phyloP scores from a whole-genome alignment of 2,888 invertebrate species.

The Drosophila paramelanica region DNA sequence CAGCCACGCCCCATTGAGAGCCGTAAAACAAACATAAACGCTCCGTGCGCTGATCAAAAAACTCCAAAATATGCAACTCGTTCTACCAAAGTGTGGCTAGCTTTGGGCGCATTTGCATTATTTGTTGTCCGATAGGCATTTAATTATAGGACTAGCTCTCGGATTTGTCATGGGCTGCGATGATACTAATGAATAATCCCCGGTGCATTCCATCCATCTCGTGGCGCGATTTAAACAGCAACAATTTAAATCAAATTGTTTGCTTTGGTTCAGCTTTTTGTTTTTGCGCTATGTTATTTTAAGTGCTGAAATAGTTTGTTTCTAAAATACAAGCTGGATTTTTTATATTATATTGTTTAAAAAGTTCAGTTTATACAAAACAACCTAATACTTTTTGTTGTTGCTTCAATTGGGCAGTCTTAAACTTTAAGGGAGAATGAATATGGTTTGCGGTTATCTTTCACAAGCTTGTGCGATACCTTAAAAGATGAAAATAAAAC shows the following conservation, averaged over 20 bases:
- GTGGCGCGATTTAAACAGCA: conserved; percentile 24
- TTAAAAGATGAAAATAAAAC: too few relatives aligned
- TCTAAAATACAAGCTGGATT: not conserved
- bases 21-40: conserved; percentile 55
- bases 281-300: too few relatives aligned
- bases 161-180: conserved; percentile 31
- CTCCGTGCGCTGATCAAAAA: conserved; percentile 40
- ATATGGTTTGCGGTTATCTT: not conserved
- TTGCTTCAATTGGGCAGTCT: not conserved
- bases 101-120: conserved; percentile 65
- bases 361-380: not conserved
- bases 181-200: conserved; percentile 5
- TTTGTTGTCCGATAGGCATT: conserved; percentile 73
- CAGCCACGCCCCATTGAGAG: conserved; percentile 65
- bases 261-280: too few relatives aligned
- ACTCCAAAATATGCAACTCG: conserved; percentile 69
- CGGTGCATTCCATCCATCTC: not conserved
- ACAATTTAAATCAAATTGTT: conserved; percentile 3
- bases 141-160: conserved; percentile 58
- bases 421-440: not conserved
- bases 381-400: not conserved
- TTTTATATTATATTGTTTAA: not conserved
- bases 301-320: not conserved
- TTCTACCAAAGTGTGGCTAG: conserved; percentile 42
- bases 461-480: not conserved